These are phyloP conservation scores for Chloroceryle inda DNA, from an alignment of 2,797 vertebrate genomes.

Conservation along the genomic window DNA sequence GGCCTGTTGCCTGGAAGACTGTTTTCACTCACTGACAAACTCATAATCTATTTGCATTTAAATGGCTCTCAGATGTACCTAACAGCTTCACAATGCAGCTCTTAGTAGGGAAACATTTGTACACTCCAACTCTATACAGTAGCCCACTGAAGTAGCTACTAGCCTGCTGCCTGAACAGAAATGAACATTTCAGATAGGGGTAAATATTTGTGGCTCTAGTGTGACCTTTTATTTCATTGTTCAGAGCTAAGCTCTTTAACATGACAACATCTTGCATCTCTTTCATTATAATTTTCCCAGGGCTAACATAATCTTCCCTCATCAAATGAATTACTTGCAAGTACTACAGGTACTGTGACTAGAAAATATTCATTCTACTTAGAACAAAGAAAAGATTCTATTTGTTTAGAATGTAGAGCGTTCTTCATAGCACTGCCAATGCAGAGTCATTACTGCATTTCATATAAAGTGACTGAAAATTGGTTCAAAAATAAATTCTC, in stretches of 20 bases:
- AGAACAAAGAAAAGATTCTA: neutral
- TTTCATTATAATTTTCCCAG: neutral
- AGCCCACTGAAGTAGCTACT: neutral
- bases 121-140: neutral
- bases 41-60: constrained; percentile 52
- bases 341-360: neutral
- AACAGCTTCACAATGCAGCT: neutral
- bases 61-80: constrained; percentile 33
- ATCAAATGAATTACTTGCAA: neutral
- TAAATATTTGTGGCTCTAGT: neutral
- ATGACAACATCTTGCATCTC: neutral
- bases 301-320: neutral
- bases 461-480: neutral
- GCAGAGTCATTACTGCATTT: neutral
- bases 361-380: neutral
- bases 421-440: neutral
- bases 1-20: neutral
- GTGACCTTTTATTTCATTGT: neutral
- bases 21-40: constrained; percentile 39
- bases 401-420: neutral
- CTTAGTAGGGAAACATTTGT: neutral
- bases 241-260: neutral
- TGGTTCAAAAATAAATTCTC: neutral
- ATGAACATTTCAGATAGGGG: neutral
- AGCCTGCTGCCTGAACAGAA: neutral